Base-by-base conservation (phyloP, 2,113 vertebrate species). In the Tympanuchus pallidicinctus region DNA sequence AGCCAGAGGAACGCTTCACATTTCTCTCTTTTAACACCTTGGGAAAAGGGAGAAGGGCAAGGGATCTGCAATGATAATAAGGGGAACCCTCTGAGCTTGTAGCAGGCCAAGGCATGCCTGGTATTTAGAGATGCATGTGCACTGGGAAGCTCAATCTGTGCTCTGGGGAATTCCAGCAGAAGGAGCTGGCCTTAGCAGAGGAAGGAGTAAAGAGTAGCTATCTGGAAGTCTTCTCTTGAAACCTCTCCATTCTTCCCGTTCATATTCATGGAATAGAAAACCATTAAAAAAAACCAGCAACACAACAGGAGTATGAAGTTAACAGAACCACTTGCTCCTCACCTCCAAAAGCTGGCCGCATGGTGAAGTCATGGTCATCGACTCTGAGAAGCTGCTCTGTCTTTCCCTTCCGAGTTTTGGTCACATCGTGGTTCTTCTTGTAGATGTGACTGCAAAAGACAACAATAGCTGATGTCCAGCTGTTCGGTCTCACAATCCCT, bases 281-380 rank as follows among this genome's bases (percentile, higher is more conserved):
- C 11, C 27, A 50, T n/a, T 32, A 7, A 20, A 20, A 59, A 59
- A 57, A 57, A 13, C 20, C 18, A n/a, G 32, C 14, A 30, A 16
- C 52, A 30, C 27, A 54, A 16, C 17, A 54, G 27, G 10, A 69
- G n/a, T 27, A 45, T 3, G 12, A 69, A 85, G 64, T 61, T 21
- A 54, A 34, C 30, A 28, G 32, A 91, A 56, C 2, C 1, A 0
- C 15, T 57, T 17, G 20, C 13, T n/a, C 72, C 97, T 95, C 97
- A 99, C 99, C 99, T 98, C 98, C 99, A 52, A 99, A 99, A 60
- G 98, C 99, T 0, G 99, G 99, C 80, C 99, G 98, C 99, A 99
- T 99, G 96, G 98, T 98, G 96, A 99, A 99, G 93, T 99, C 99
- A 1, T 99, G 99, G 25, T 99, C 98, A 0, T 99, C 98, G 0